Base-by-base conservation (phyloP, 2,888 invertebrate species). In the Octodonta nipae region DNA sequence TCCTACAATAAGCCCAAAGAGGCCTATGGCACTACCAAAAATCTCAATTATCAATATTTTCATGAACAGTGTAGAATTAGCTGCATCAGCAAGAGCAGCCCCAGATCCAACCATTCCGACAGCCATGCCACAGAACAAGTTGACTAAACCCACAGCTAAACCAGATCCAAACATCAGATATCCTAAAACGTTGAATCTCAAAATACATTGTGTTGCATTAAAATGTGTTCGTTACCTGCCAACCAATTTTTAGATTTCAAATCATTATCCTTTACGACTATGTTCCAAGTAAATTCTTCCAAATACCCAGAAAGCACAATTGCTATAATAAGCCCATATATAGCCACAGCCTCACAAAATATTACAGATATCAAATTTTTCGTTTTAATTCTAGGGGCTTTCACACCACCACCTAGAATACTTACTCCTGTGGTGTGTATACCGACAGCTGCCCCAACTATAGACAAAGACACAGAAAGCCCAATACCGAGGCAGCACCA, bases 281-380 rank as follows among this genome's bases (percentile, higher is more conserved):
- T 44, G 7, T 65, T 63, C 50, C 66, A 67, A 17, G 66, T 63
- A 55, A 73, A 74, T 50, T 63, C 62, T 43, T 58, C 47, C 33
- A 58, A 65, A 60, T 79, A 74, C 45, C 89, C 89, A 25, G 88
- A 86, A 38, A 98, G 71, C 22, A 98, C 93, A 58, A 98, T 96
- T 28, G 98, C 95, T 52, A 95, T 92, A 55, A 98, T 98, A 42
- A 98, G 73, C 15, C 98, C 98, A 64, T 98, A 98, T 65, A 98
- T 98, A 43, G 98, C 98, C 3, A 98, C 98, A 44, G 98, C 98
- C 67, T 99, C 98, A 61, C 98, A 98, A 71, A 98, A 98, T 64
- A 98, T 98, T 50, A 98, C 93, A 31, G 95, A 96, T 58, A 98
- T 93, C 58, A 99, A 75, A 65, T 99, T 99, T 67, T 98, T 98